phyloP scores from a whole-genome alignment of 2,888 invertebrate genomes.

The Platycheirus rosarum region DNA sequence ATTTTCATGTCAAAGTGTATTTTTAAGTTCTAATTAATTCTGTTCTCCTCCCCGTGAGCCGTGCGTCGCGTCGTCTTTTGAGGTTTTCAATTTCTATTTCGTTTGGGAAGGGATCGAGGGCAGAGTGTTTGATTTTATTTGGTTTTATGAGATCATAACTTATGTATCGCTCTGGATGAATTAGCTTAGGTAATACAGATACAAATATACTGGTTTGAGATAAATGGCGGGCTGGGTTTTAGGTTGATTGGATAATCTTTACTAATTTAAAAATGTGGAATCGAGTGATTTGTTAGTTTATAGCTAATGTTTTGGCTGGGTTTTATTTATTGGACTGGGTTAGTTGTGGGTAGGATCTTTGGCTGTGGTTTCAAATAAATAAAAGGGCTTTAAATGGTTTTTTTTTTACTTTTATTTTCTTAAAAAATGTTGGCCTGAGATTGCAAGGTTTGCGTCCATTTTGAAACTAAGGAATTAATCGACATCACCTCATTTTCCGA shows the following conservation, averaged over 20 bases:
- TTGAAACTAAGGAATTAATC: too few species aligned
- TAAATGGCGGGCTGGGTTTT: slow-evolving; percentile 49
- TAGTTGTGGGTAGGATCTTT: background rate
- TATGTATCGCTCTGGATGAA: slow-evolving; percentile 56
- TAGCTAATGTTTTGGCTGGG: slow-evolving; percentile 14
- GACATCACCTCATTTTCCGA: too few species aligned
- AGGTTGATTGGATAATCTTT: slow-evolving; percentile 51
- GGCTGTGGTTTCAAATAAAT: too few species aligned
- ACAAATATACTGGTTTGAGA: slow-evolving; percentile 9
- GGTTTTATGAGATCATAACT: slow-evolving; percentile 72
- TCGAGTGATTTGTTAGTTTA: slow-evolving; percentile 3
- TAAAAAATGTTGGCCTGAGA: too few species aligned
- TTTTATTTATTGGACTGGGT: slow-evolving; percentile 11
- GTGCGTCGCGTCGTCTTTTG: slow-evolving; percentile 32
- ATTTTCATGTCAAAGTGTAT: slow-evolving; percentile 70
- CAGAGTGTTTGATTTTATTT: slow-evolving; percentile 44
- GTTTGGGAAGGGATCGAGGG: background rate
- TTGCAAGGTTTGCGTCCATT: too few species aligned
- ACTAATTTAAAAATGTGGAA: slow-evolving; percentile 49
- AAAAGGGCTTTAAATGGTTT: too few species aligned
- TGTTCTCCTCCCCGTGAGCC: too few species aligned
- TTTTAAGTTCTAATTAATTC: slow-evolving; percentile 74
- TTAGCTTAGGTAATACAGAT: slow-evolving; percentile 37
- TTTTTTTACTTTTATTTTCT: too few species aligned
- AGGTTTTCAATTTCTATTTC: slow-evolving; percentile 32